Conservation (phyloP, 2,113 vertebrate genomes). For the Neolamprologus devosi region DNA sequence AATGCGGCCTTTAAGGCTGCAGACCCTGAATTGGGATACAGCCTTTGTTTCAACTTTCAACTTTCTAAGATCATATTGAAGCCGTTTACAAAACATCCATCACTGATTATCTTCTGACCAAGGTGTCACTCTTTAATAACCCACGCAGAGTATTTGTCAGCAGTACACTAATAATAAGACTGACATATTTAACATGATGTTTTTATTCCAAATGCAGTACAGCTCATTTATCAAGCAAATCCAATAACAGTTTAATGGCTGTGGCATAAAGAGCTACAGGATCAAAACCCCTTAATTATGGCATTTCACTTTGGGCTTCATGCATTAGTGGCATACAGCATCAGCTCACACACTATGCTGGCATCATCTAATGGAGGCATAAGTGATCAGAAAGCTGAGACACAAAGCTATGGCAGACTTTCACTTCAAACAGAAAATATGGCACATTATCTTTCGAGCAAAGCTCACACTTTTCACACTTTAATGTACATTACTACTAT, state of each 20-base stretch:
- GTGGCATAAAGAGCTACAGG: neutral
- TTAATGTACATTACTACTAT: neutral
- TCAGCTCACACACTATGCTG: slow-evolving; percentile 10
- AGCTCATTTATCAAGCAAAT: neutral
- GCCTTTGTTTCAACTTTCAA: neutral
- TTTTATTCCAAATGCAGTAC: slow-evolving; percentile 61
- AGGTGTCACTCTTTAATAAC: neutral
- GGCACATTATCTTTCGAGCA: neutral
- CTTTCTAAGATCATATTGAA: neutral
- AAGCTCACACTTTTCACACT: neutral
- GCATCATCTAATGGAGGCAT: neutral
- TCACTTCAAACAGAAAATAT: neutral
- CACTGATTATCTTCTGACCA: neutral
- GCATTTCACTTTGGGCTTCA: slow-evolving; percentile 8
- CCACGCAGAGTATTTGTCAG: neutral
- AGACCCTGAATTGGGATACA: too few species aligned
- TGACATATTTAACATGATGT: neutral
- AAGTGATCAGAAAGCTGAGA: neutral
- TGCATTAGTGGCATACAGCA: slow-evolving; percentile 40
- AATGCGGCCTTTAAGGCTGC: too few species aligned
- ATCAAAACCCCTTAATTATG: neutral
- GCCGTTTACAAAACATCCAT: neutral
- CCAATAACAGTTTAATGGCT: slow-evolving; percentile 22
- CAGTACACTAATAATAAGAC: neutral
- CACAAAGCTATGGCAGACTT: neutral